Evolutionary conservation across 2,113 vertebrate species (phyloP), one percentile per base, ranked within the genome.

Genomic region (Daphoenositta chrysoptera): DNA sequence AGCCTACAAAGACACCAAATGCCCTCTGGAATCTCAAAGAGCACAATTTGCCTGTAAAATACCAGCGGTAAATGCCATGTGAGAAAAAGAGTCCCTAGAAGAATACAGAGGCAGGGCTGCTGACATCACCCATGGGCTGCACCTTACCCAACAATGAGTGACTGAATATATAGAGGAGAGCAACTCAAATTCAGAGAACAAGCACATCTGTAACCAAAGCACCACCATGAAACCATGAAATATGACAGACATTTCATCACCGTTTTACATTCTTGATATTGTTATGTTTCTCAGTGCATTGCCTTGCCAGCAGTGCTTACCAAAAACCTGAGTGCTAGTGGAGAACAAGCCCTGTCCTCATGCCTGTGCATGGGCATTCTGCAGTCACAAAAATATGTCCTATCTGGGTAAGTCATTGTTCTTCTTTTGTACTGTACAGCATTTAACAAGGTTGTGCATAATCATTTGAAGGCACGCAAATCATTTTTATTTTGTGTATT

Each of bases 401-500:
- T 84, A 51, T 31, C 79, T 69, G 45, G 68, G 4, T 50, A 96
- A 83, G 58, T 89, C 69, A 65, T 66, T 83, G 54, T 86, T 89
- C 73, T 88, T 95, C 4, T 1, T 89, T 73, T 83, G 77, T 71
- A 83, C 42, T 72, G 77, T 22, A 76, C 20, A 1, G 57, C 60
- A 86, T 78, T 97, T 94, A 95, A 92, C 31, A 6, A 95, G 85
- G 68, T 40, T 89, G 70, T 65, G 77, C 91, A 94, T 86, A 96
- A 97, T 85, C 93, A 94, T 94, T 50, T 94, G 87, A 95, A 94
- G 48, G 91, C 85, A 93, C 66, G 89, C 83, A 97, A 96, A 97
- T 96, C 77, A 94, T 94, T 96, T 95, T 97, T 97, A 97, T 95
- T 97, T 97, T 94, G 95, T 96, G 87, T 96, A 97, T 92, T 95